Evolutionary conservation across 2,113 vertebrate species (phyloP).

Genomic region (Clarias magur): DNA sequence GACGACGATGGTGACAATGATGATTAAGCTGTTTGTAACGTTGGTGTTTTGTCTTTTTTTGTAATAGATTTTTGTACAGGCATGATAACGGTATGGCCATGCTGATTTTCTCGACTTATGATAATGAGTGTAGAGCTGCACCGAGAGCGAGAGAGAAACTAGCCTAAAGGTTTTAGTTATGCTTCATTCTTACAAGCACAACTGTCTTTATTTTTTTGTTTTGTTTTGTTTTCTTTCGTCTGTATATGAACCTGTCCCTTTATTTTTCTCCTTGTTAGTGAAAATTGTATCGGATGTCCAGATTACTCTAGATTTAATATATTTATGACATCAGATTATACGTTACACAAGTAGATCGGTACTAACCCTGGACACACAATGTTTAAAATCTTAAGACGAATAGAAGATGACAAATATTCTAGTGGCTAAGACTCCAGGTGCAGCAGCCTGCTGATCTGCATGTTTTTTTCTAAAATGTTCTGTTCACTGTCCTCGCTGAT

Average conservation of each 20-base stretch:
- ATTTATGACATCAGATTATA: constrained; percentile 1
- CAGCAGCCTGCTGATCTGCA: constrained; percentile 6
- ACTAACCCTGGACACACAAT: constrained; percentile 20
- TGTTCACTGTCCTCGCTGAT: constrained; percentile 13
- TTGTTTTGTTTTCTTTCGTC: constrained; percentile 29
- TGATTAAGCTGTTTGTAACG: constrained; percentile 47
- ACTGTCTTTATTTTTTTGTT: constrained; percentile 23
- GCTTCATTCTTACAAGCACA: constrained; percentile 52
- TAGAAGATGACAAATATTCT: neutral
- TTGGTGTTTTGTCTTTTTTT: constrained; percentile 55
- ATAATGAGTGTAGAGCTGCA: constrained; percentile 48
- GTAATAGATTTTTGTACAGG: constrained; percentile 46
- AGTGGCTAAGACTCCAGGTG: neutral
- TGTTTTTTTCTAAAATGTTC: neutral
- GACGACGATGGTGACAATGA: constrained; percentile 39
- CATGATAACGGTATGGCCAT: constrained; percentile 32
- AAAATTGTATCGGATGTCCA: neutral
- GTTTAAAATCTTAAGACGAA: constrained; percentile 1
- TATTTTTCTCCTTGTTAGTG: neutral
- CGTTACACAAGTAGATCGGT: neutral
- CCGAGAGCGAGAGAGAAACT: constrained; percentile 27
- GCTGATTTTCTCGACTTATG: constrained; percentile 38
- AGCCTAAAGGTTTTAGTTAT: constrained; percentile 43
- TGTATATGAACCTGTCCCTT: constrained; percentile 55
- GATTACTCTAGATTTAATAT: constrained; percentile 4